Evolutionary conservation across 2,113 vertebrate genomes (phyloP).

Genomic region (Gambusia holbrooki): DNA sequence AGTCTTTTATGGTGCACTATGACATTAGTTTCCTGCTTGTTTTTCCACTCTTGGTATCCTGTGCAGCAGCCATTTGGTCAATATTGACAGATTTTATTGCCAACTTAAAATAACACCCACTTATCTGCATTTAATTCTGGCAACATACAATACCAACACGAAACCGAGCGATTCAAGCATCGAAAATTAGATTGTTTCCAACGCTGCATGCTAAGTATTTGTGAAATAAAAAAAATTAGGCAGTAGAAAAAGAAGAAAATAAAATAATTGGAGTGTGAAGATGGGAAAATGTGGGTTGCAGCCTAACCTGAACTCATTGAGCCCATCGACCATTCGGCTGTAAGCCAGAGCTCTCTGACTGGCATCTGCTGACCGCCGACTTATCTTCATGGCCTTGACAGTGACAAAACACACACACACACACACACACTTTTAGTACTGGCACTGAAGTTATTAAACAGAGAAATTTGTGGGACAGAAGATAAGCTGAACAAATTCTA

Average conservation of each 20-base stretch:
- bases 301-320: conserved; percentile 97
- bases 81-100: conserved; percentile 1
- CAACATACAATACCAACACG: background rate
- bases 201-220: background rate
- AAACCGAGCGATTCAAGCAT: background rate
- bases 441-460: conserved; percentile 27
- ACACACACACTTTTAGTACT: conserved; percentile 42
- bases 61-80: background rate
- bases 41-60: background rate
- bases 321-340: conserved; percentile 94
- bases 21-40: background rate
- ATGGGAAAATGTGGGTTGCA: conserved; percentile 46
- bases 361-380: conserved; percentile 92
- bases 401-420: conserved; percentile 59
- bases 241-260: background rate
- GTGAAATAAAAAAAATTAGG: background rate
- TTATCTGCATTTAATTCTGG: background rate
- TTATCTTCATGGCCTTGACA: conserved; percentile 98
- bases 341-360: conserved; percentile 93
- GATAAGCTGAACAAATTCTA: conserved; percentile 21
- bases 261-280: background rate
- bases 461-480: conserved; percentile 15
- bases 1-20: background rate
- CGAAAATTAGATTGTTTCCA: background rate
- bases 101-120: background rate